phyloP scores from a whole-genome alignment of 2,113 vertebrate genomes.

The Empidonax traillii region DNA sequence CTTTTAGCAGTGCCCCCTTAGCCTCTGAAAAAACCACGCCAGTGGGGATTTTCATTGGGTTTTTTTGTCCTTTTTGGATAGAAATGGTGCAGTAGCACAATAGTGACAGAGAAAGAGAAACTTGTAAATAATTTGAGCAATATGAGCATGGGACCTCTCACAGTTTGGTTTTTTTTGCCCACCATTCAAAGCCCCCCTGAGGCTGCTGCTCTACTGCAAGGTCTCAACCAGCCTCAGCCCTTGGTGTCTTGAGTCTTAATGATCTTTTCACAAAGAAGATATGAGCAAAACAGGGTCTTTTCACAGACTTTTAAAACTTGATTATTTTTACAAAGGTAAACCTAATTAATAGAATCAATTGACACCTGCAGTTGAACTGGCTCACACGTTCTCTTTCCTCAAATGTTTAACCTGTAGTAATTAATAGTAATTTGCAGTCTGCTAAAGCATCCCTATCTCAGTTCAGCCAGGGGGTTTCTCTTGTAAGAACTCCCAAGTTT shows the following conservation, averaged over 20 bases:
- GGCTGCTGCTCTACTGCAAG: neutral
- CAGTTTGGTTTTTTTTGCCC: neutral
- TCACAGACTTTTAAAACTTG: neutral
- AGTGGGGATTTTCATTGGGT: neutral
- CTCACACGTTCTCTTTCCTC: neutral
- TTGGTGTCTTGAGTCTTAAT: neutral
- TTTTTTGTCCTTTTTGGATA: neutral
- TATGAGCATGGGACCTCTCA: neutral
- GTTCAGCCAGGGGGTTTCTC: neutral
- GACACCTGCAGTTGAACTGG: neutral
- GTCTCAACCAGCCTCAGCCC: neutral
- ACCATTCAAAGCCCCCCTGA: neutral
- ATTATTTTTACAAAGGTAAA: slow-evolving; percentile 13
- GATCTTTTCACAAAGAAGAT: neutral
- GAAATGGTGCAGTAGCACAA: neutral
- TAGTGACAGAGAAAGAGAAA: neutral
- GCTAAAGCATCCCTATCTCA: neutral
- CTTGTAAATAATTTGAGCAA: neutral
- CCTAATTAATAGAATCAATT: neutral
- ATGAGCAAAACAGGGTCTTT: neutral
- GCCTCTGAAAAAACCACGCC: neutral
- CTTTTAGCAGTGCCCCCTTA: neutral
- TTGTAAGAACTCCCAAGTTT: neutral
- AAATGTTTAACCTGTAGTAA: neutral
- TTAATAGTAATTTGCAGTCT: neutral